Percentiles rank a stretch among this genome's conserved stretches.
Conservation (phyloP, 2,888 invertebrate genomes). For the Parapristionchus giblindavisi region DNA sequence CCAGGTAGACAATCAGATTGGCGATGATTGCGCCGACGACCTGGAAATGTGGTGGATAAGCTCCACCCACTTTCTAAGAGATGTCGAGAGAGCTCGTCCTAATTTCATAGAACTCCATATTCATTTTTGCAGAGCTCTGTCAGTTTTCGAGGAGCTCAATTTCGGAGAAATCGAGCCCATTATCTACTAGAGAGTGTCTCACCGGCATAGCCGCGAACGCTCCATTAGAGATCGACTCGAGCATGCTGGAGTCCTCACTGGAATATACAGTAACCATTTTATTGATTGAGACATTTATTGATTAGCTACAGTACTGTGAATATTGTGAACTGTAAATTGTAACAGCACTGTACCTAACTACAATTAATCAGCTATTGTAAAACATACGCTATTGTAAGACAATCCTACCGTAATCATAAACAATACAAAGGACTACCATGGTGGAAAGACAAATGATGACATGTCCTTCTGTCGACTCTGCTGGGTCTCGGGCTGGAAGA, state of each 20-base stretch:
- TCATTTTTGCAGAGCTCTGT: no score
- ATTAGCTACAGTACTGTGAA: not conserved
- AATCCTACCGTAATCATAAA: not conserved
- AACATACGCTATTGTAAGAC: not conserved
- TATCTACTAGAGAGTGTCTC: no score
- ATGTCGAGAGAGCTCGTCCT: conserved; percentile 14
- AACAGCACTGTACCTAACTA: not conserved
- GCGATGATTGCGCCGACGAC: conserved; percentile 86
- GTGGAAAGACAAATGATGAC: conserved; percentile 79
- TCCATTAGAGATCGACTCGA: conserved; percentile 91
- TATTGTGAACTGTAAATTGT: not conserved
- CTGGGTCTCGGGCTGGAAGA: conserved; percentile 88
- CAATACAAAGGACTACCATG: conserved; percentile 75
- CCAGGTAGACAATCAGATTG: conserved; percentile 88
- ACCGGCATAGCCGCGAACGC: conserved; percentile 83
- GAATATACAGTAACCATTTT: no score
- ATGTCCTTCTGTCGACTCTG: conserved; percentile 79
- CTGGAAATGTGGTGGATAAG: not conserved
- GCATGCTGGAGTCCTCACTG: conserved; percentile 82
- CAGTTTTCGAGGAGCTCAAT: no score
- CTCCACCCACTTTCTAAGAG: not conserved
- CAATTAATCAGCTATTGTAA: not conserved
- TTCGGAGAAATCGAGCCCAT: no score
- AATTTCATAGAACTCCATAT: no score
- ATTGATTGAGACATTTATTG: no score